These are phyloP conservation scores for Corythornis madagascariensis DNA, from an alignment of 2,113 vertebrate species.

Conservation along the genomic window DNA sequence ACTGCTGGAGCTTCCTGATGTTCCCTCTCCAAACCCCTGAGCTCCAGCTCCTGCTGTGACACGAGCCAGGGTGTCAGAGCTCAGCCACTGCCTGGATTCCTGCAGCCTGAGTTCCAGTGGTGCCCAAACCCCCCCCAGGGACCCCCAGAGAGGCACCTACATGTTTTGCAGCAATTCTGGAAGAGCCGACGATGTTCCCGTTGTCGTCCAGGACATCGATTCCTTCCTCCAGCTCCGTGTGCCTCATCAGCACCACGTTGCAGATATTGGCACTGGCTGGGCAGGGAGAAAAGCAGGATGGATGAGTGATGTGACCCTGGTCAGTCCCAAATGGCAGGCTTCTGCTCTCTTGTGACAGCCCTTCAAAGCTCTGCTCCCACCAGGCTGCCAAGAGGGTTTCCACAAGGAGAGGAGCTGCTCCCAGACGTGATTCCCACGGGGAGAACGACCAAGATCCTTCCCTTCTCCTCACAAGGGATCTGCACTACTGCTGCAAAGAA, in stretches of 20 bases:
- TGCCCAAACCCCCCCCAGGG: fast-evolving
- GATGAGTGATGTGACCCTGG: not conserved
- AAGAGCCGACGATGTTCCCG: slow-evolving; percentile 86
- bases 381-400: not conserved
- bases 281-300: not conserved
- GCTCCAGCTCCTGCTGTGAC: fast-evolving
- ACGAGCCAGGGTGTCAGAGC: not conserved
- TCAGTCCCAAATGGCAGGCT: not conserved
- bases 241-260: slow-evolving; percentile 93
- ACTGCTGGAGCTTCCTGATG: not conserved
- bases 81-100: not conserved
- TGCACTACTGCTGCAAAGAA: not conserved
- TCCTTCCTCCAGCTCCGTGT: slow-evolving; percentile 88
- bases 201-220: slow-evolving; percentile 84
- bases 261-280: slow-evolving; percentile 94
- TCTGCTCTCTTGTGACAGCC: not conserved
- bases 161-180: slow-evolving; percentile 86
- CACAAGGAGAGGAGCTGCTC: not conserved
- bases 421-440: not conserved
- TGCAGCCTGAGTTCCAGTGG: fast-evolving
- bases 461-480: not conserved
- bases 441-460: not conserved
- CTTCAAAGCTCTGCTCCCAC: not conserved
- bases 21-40: not conserved
- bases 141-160: slow-evolving; percentile 69